phyloP scores from a whole-genome alignment of 2,113 vertebrate species.

The Alexandromys fortis region DNA sequence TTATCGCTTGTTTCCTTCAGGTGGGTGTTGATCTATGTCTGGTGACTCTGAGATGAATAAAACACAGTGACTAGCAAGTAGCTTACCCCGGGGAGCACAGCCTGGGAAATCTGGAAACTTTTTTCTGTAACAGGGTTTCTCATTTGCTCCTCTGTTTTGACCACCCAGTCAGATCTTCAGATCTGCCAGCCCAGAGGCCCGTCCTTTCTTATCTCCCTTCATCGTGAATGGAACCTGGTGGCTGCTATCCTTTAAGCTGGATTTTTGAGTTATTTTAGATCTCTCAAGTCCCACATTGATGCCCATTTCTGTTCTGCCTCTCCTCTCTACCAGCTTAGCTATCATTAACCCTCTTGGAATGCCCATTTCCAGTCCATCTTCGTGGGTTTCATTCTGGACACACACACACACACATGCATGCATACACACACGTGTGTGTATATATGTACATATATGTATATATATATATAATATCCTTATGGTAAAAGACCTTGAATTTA shows the following conservation, averaged over 20 bases:
- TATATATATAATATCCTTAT: not conserved
- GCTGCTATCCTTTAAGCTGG: not conserved
- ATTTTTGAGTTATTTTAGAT: not conserved
- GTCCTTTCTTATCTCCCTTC: not conserved
- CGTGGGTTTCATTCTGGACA: not conserved
- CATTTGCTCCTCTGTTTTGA: not conserved
- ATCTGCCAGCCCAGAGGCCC: not conserved
- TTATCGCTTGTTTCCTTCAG: too few species aligned
- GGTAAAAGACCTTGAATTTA: not conserved
- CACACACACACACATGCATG: too few species aligned
- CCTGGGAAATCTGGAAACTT: not conserved
- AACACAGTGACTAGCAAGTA: not conserved
- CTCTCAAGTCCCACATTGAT: not conserved
- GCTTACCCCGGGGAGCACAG: not conserved
- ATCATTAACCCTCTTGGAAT: not conserved
- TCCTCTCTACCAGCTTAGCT: not conserved
- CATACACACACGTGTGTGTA: not conserved
- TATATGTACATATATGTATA: not conserved
- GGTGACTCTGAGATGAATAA: not conserved
- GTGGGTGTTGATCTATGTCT: not conserved
- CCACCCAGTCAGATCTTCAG: not conserved
- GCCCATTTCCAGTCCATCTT: not conserved
- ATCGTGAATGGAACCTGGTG: not conserved
- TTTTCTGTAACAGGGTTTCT: not conserved
- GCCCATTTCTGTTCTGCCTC: not conserved